These are phyloP conservation scores for Anas platyrhynchos DNA, from an alignment of 2,113 vertebrate genomes.

Conservation along the genomic window DNA sequence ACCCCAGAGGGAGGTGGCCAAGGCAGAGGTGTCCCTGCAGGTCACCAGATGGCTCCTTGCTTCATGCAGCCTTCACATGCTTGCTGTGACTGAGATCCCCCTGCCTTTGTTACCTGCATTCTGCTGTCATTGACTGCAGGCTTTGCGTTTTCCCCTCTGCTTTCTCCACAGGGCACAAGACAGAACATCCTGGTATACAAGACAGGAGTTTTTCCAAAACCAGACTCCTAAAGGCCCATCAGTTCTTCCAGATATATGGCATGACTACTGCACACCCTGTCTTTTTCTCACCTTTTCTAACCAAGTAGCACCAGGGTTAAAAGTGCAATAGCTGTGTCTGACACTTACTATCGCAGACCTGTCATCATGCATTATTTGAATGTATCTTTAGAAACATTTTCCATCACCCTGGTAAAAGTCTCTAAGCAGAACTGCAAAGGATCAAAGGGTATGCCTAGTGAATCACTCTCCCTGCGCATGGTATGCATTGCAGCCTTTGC, in stretches of 20 bases:
- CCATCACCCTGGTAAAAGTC: background rate
- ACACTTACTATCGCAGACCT: background rate
- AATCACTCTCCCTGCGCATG: background rate
- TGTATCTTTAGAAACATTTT: constrained; percentile 21
- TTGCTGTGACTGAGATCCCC: background rate
- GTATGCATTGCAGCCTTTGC: background rate
- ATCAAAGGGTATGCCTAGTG: background rate
- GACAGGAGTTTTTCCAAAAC: background rate
- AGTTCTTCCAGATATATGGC: background rate
- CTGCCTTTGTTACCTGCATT: background rate
- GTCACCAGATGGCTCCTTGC: background rate
- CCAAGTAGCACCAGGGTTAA: background rate
- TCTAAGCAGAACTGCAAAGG: background rate
- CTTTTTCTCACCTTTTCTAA: background rate
- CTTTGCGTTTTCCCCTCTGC: background rate
- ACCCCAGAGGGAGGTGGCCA: background rate
- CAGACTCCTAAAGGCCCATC: background rate
- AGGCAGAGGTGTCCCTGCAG: rapidly evolving
- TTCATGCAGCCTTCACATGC: rapidly evolving
- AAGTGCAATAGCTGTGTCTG: background rate
- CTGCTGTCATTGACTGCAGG: background rate
- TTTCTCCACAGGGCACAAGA: background rate
- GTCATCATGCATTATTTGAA: background rate
- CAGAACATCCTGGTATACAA: rapidly evolving
- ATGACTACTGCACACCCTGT: background rate